Evolutionary conservation across 2,797 vertebrate species (phyloP), one percentile per base, ranked within the genome.

Genomic region (Gobio occitaniae): DNA sequence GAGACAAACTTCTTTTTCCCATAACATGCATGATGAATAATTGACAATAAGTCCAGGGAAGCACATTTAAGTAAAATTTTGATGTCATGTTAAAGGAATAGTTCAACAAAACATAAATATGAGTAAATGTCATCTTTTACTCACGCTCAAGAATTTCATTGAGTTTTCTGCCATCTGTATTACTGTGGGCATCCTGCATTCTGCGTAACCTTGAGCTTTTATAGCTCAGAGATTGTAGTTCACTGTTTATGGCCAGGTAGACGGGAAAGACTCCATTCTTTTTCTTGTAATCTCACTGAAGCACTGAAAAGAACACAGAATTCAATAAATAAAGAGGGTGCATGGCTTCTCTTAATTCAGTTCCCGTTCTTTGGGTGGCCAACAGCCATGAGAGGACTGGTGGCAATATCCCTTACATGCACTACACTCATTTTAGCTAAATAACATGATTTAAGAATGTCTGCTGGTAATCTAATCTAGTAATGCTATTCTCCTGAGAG

Each of bases 361-460:
- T 84, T 71, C 68, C 32, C 4, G 70, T 63, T 56, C 76, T 86
- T 63, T 84, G 44, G 61, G 48, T 85, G 84, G 70, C 78, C 36
- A 78, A 79, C 59, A 72, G 86, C 69, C 56, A 48, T 17, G 70
- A 80, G 68, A 87, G 61, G 54, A 41, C 69, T 80, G 76, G 84
- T 87, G 83, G 87, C 83, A 86, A 85, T 87, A 85, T 83, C 72
- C 72, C 74, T 89, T 89, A 89, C 87, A 87, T 89, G 84, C 80
- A 68, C 76, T 86, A 80, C 82, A 87, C 81, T 90, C 68, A 85
- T 88, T 91, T 88, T 65, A 84, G 76, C 74, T 86, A 90, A 92
- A 92, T 89, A 90, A 89, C 88, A 85, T 92, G 87, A 91, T 90
- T 88, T 89, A 86, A 48, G 83, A 89, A 84, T 80, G 84, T 86